phyloP scores from a whole-genome alignment of 2,113 vertebrate genomes.

The Clarias macrocephalus region DNA sequence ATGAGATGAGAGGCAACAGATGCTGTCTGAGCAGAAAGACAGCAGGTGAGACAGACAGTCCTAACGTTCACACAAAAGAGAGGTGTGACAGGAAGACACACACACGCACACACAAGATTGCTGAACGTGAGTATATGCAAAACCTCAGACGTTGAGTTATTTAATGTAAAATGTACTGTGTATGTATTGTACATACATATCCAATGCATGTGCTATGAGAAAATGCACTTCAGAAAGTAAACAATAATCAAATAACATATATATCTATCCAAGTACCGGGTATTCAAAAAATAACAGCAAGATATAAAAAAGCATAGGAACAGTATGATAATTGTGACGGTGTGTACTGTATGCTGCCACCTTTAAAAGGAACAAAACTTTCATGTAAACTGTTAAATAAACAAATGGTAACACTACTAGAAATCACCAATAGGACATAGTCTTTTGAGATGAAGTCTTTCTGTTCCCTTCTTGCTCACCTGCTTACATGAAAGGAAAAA shows the following conservation, averaged over 20 bases:
- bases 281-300: neutral
- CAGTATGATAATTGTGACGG: neutral
- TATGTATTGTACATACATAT: neutral
- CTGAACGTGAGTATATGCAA: constrained; percentile 41
- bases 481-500: neutral
- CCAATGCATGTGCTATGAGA: neutral
- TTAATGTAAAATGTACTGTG: neutral
- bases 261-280: neutral
- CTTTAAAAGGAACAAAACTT: neutral
- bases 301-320: neutral
- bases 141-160: constrained; percentile 36
- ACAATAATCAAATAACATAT: neutral
- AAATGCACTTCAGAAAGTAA: neutral
- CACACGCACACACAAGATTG: neutral
- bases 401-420: neutral
- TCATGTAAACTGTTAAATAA: neutral
- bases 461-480: neutral
- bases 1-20: constrained; percentile 63
- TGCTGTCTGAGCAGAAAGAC: constrained; percentile 60
- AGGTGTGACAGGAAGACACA: constrained; percentile 31
- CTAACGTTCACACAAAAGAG: constrained; percentile 30
- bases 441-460: neutral
- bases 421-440: neutral
- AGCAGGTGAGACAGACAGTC: constrained; percentile 53
- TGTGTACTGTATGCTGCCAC: neutral